Conservation (phyloP, 2,113 vertebrate species). For the Onychostruthus taczanowskii region DNA sequence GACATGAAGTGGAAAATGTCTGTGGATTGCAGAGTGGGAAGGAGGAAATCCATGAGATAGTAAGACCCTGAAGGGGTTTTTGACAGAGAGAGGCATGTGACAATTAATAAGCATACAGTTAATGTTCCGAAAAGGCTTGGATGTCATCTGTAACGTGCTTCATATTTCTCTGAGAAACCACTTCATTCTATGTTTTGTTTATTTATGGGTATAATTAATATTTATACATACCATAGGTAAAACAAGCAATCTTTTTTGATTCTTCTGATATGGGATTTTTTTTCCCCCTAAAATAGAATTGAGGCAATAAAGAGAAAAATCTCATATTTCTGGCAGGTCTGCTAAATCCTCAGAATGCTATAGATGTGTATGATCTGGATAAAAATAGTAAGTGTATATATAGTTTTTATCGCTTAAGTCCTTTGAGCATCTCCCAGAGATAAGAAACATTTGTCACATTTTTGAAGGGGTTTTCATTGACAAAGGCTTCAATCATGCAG, state of each 20-base stretch:
- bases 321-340: background rate
- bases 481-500: conserved; percentile 86
- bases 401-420: conserved; percentile 50
- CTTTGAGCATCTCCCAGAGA: conserved; percentile 62
- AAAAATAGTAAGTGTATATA: conserved; percentile 46
- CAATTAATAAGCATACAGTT: background rate
- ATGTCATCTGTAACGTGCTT: background rate
- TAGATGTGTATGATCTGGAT: background rate
- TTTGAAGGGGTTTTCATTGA: conserved; percentile 75
- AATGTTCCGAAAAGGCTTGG: background rate
- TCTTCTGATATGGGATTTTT: background rate
- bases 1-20: background rate
- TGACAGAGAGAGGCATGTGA: background rate
- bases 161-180: background rate
- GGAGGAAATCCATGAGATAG: background rate
- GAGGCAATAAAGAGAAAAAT: background rate
- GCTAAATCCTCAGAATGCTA: background rate
- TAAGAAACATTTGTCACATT: conserved; percentile 81
- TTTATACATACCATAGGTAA: background rate
- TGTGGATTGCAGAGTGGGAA: background rate
- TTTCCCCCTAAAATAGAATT: background rate
- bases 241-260: background rate
- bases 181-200: background rate
- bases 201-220: background rate
- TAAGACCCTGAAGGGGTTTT: background rate